phyloP scores from a whole-genome alignment of 2,888 invertebrate species.

The Eretmocerus hayati region DNA sequence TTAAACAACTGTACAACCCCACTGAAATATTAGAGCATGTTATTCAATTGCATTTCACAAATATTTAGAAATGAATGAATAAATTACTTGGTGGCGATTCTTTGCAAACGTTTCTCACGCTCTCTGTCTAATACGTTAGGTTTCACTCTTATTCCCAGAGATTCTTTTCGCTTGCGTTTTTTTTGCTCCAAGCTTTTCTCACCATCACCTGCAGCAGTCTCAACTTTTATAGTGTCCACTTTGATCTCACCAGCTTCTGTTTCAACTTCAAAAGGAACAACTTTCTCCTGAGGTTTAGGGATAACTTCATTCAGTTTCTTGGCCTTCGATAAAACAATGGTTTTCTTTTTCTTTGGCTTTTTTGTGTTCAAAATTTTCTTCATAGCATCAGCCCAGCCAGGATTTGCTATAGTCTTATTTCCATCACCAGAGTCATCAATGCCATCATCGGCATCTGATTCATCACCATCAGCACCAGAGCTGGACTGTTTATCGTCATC shows the following conservation, averaged over 20 bases:
- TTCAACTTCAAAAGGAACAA: slow-evolving; percentile 59
- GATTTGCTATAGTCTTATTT: slow-evolving; percentile 45
- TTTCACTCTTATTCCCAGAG: slow-evolving; percentile 63
- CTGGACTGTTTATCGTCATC: slow-evolving; percentile 12
- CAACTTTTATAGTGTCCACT: slow-evolving; percentile 34
- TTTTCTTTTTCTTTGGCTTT: slow-evolving; percentile 69
- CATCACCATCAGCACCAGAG: slow-evolving; percentile 18
- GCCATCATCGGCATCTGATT: slow-evolving; percentile 4
- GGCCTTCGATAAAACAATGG: slow-evolving; percentile 70
- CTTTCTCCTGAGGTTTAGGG: slow-evolving; percentile 47
- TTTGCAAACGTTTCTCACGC: slow-evolving; percentile 67
- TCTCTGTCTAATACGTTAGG: slow-evolving; percentile 71
- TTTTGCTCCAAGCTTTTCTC: slow-evolving; percentile 38
- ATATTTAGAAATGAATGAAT: slow-evolving; percentile 3
- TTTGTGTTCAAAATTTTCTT: slow-evolving; percentile 69
- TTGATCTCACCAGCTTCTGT: slow-evolving; percentile 48
- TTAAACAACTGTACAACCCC: slow-evolving; percentile 92
- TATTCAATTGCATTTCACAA: slow-evolving; percentile 2
- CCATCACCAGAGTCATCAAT: neutral
- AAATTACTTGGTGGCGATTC: slow-evolving; percentile 69
- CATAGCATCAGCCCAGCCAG: slow-evolving; percentile 78
- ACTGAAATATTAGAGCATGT: slow-evolving; percentile 44
- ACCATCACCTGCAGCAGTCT: slow-evolving; percentile 22
- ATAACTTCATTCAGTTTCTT: slow-evolving; percentile 60
- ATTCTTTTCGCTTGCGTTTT: slow-evolving; percentile 49